A percentile compares a stretch with the other conserved stretches of the same genome.
These are phyloP conservation scores for Todiramphus chloris DNA, from an alignment of 2,113 vertebrate species.

Conservation along the genomic window DNA sequence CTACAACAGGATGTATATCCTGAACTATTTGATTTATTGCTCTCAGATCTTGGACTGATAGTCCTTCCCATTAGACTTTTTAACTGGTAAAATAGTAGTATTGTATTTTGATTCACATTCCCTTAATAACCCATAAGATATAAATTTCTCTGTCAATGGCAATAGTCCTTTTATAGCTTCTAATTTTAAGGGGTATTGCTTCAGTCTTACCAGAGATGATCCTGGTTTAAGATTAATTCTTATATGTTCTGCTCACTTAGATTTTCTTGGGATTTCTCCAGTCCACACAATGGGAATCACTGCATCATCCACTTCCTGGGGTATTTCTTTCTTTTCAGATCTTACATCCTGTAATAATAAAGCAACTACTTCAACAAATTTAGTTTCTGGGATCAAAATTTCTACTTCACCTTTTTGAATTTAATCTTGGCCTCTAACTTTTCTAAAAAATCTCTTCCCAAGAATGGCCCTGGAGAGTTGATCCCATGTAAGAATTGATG, in stretches of 20 bases:
- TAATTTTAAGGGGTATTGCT: neutral
- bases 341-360: no score
- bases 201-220: neutral
- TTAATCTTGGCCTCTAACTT: neutral
- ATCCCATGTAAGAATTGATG: neutral
- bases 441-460: neutral
- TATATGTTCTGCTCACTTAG: neutral
- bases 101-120: neutral
- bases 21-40: neutral
- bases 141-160: no score
- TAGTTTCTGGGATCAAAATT: neutral
- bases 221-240: neutral
- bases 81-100: no score
- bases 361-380: neutral
- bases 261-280: neutral
- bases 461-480: neutral
- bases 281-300: no score
- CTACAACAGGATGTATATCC: neutral
- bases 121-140: neutral
- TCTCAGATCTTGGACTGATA: neutral
- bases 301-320: no score
- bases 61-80: neutral
- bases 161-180: no score
- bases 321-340: no score
- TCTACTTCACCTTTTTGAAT: neutral